phyloP scores from a whole-genome alignment of 2,797 vertebrate genomes.

The Oreochromis mossambicus region DNA sequence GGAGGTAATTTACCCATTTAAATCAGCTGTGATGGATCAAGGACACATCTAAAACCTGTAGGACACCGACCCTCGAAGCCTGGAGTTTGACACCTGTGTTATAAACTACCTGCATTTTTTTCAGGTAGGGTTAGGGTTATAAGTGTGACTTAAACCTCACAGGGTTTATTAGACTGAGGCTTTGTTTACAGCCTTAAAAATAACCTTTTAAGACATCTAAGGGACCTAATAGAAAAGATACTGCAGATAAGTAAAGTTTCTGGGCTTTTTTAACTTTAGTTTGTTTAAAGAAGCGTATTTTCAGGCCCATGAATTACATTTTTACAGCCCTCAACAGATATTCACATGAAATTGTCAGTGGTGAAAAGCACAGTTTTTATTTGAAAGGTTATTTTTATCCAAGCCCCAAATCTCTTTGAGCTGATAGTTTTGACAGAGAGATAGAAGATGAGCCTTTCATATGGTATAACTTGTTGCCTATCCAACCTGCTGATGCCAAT shows the following conservation, averaged over 20 bases:
- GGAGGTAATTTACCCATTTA: neutral
- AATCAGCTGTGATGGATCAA: neutral
- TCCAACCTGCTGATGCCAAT: neutral
- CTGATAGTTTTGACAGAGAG: neutral
- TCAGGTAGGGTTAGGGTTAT: neutral
- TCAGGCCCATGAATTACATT: neutral
- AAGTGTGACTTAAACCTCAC: neutral
- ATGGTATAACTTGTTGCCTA: neutral
- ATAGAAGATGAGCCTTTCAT: neutral
- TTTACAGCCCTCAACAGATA: neutral
- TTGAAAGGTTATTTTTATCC: neutral
- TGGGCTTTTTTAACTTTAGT: neutral
- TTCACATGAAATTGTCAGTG: neutral
- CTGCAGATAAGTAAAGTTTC: neutral
- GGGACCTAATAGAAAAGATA: neutral
- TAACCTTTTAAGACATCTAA: neutral
- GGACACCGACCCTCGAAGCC: neutral
- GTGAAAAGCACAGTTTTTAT: neutral
- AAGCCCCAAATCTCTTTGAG: neutral
- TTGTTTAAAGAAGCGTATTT: neutral
- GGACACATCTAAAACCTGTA: neutral
- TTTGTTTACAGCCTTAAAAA: neutral
- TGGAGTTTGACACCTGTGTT: neutral
- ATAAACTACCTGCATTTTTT: neutral
- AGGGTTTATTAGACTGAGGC: neutral